Base-by-base conservation (phyloP, 2,888 invertebrate species). In the Cerceris ruficornis region DNA sequence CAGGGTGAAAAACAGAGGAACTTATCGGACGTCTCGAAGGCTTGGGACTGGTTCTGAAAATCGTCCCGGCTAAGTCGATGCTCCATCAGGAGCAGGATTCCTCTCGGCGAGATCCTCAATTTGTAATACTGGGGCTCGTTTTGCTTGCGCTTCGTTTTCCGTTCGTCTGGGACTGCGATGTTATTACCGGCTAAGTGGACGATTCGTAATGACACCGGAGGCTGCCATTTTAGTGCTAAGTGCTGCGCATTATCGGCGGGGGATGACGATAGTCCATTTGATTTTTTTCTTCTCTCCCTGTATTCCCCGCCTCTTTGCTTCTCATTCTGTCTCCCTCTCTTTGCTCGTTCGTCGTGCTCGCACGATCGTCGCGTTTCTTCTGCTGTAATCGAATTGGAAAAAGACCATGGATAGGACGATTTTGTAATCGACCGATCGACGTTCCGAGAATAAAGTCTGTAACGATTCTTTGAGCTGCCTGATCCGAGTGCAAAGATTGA, bases 171-270 rank as follows among this genome's bases (percentile, higher is more conserved):
- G 81, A 85, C 84, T 84, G 85, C 84, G 83, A 81, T 79, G 88
- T 88, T 88, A 89, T 89, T 88, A 86, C 87, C 69, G 78, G 73
- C 84, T 86, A 89, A 89, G 86, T 88, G 89, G 88, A 86, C 89
- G 86, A 88, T 88, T 87, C 88, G 88, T 87, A 88, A 88, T 88
- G 87, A 88, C 87, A 87, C 88, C 88, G 86, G 87, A 86, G 88
- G 86, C 86, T 86, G 82, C 86, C 88, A 88, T 89, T 89, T 89
- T 84, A 86, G 85, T 75, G 84, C 82, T 84, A 88, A 89, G 88
- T 88, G 88, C 84, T 82, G 80, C 83, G 77, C 88, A 87, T 88
- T 88, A 87, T 87, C 86, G 83, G 80, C 77, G 77, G 71, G 85
- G 82, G 84, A 86, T 84, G 85, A 86, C 81, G 77, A 61, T 84